Evolutionary conservation across 2,797 vertebrate species (phyloP).

Genomic region (Sebastiscus albofasciatus): DNA sequence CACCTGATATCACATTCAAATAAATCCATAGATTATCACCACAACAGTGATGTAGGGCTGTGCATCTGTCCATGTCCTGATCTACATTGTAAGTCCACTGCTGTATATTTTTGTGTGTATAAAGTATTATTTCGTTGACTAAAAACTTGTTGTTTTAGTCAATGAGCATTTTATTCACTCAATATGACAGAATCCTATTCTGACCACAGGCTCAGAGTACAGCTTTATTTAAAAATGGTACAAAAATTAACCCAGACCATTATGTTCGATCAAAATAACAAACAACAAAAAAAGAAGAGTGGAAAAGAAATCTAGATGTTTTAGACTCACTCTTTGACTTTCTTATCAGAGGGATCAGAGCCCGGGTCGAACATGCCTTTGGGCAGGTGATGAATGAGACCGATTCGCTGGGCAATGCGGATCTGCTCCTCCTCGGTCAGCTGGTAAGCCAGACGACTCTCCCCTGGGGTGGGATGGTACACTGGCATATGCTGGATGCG

Average conservation of each 20-base stretch:
- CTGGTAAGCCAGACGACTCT: conserved; percentile 86
- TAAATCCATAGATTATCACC: not conserved
- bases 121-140: not conserved
- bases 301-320: not conserved
- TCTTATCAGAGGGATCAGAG: conserved; percentile 84
- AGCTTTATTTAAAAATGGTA: not conserved
- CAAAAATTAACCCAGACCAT: not conserved
- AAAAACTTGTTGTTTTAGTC: not conserved
- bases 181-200: not conserved
- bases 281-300: not conserved
- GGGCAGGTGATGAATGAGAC: conserved; percentile 90
- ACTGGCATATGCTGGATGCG: conserved; percentile 75
- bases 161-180: not conserved
- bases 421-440: conserved; percentile 90
- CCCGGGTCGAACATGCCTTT: conserved; percentile 84
- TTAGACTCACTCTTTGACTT: conserved; percentile 87
- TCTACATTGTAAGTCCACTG: not conserved
- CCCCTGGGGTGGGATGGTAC: conserved; percentile 86
- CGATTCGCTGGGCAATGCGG: conserved; percentile 88
- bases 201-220: not conserved
- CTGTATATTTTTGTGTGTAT: not conserved
- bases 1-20: not conserved
- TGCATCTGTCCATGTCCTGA: not conserved
- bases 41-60: not conserved
- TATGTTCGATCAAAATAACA: not conserved